Evolutionary conservation across 1,140 invertebrate species (phyloP), one percentile per base, ranked within the genome.

Genomic region (Lerema accius): DNA sequence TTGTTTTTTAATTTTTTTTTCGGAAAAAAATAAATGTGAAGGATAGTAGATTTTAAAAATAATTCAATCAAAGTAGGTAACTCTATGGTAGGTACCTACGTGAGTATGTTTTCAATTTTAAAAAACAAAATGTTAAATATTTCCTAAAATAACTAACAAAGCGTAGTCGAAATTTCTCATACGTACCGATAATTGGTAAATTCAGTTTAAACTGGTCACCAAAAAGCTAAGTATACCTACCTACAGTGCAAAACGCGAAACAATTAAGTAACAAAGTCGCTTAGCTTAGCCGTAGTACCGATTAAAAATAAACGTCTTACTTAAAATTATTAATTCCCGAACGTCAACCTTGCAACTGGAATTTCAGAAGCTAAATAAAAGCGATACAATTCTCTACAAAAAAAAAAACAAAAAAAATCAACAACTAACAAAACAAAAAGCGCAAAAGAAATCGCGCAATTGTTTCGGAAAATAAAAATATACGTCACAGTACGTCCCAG

Each of bases 401-500:
- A 75, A 71, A 73, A 73, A 68, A 71, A 66, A 79, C 42, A 67
- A 74, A 68, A 68, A 73, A 70, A 71, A 55, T 13, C 28, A 58
- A 50, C 46, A 49, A 58, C 23, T 43, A 32, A 61, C 40, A 67
- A 62, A 59, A 59, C 43, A 59, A 59, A 78, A 72, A 65, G 65
- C 53, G 53, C 51, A 75, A 74, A 80, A 77, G 64, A 76, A 79
- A 78, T 69, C 60, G 71, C 63, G 65, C 80, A 73, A 79, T 82
- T 75, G 71, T 79, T 82, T 73, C 73, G 62, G 75, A 85, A 84
- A 86, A 86, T 83, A 84, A 86, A 84, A 85, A 79, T 75, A 58
- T 65, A 78, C 71, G 73, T 69, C 76, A 75, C 71, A 86, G 78
- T 90, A 79, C 87, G 84, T 86, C 82, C 85, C 87, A 73, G 87